Base-by-base conservation (phyloP, 2,888 invertebrate species). In the Chalcosyrphus nemorum region DNA sequence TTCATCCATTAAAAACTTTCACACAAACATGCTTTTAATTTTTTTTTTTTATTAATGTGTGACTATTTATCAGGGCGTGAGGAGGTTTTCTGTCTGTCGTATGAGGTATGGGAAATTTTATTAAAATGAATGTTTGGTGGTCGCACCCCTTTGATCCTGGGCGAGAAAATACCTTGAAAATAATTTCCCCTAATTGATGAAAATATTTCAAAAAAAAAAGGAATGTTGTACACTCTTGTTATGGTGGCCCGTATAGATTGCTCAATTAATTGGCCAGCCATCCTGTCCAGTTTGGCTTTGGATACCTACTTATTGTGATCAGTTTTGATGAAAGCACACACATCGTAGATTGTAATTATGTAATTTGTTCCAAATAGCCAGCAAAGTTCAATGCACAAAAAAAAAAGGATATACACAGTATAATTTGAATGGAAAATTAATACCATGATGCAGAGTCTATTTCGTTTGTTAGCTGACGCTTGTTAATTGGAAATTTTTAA, bases 401-500 rank as follows among this genome's bases (percentile, higher is more conserved):
- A 35, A 52, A 50, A 27, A 13, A 61, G 50, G 56, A 65, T n/a
- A 9, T 57, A n/a, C n/a, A n/a, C n/a, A n/a, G n/a, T n/a, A n/a
- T n/a, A n/a, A n/a, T n/a, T 65, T 65, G 27, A 63, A 71, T 77
- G 65, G 52, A 15, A 59, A 65, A 71, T 71, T 66, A 66, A 70
- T 81, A 63, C 56, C 13, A 27, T 11, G 32, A 61, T 13, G 9
- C 32, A 17, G 4, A 32, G 2, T 38, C 3, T 50, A 56, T 27
- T 35, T 57, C 41, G 65, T 74, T 80, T 80, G 80, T 84, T 84
- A 80, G 80, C 63, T 65, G 50, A 43, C 72, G 63, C 52, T 35
- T 21, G 74, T 59, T 84, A 80, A 84, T 84, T 84, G 84, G 74
- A 80, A 75, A 54, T 70, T 80, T 77, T 74, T 80, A 84, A 80